Evolutionary conservation across 2,113 vertebrate genomes (phyloP), one percentile per base, ranked within the genome.

Genomic region (Tympanuchus pallidicinctus): DNA sequence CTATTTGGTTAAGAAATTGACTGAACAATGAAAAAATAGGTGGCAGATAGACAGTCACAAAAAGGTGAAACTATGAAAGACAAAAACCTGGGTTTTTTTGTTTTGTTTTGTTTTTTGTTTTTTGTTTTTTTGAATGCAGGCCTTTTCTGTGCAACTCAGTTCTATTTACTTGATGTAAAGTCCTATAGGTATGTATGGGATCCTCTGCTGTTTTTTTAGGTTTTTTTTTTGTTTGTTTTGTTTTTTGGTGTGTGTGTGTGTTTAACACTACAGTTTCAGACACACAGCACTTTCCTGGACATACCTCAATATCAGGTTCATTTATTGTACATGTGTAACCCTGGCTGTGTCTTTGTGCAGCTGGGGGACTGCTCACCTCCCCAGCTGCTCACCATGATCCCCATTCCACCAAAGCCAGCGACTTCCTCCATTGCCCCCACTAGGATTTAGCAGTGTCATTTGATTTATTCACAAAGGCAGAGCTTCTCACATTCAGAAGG

Each of bases 301-400:
- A 38, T 43, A n/a, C 50, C 64, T 86, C 22, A 65, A 34, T 42
- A 83, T 36, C 17, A 38, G 30, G 9, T 81, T 92, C 30, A 34
- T 15, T 72, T 69, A 48, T 60, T n/a, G 7, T 34, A 32, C 47
- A 13, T 10, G 42, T 67, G 32, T 30, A 60, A 38, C 69, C 30
- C 28, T 34, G 47, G 11, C 8, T 52, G 14, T 2, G 18, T 66
- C 42, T 83, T 83, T 91, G 73, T 60, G 78, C 73, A 89, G 48
- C 60, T 89, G 74, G 34, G 47, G 27, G 19, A 47, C 32, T 21
- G 18, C 16, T 59, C 70, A 60, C 28, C 27, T 64, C 43, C 65
- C 9, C 4, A 1, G 13, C 25, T 63, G 6, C 11, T 13, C 50
- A 56, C 6, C 34, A 15, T 0, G 0, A n/a, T 34, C 34, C 32